Conservation (phyloP, 2,888 invertebrate genomes). For the Pseudococcus viburni region DNA sequence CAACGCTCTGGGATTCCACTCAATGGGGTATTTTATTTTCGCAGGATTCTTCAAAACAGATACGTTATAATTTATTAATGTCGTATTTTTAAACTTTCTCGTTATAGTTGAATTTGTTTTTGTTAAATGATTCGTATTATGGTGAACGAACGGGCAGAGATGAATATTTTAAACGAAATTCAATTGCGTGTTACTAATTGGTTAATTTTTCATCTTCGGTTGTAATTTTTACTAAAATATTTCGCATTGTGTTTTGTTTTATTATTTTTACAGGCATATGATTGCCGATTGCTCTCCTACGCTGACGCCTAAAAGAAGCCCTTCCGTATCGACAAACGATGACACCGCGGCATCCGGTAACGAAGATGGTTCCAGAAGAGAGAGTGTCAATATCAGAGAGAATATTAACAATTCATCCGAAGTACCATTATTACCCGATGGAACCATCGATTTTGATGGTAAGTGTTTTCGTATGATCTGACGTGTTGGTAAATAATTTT, state of each 20-base stretch:
- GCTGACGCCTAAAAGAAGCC: conserved; percentile 61
- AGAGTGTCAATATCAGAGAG: conserved; percentile 55
- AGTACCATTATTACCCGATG: conserved; percentile 74
- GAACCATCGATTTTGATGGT: conserved; percentile 87
- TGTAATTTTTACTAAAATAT: conserved; percentile 18
- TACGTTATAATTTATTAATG: background rate
- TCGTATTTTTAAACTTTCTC: conserved; percentile 25
- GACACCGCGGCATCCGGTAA: conserved; percentile 66
- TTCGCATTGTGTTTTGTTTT: background rate
- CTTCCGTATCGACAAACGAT: conserved; percentile 63
- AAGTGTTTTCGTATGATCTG: conserved; percentile 69
- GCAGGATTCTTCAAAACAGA: background rate
- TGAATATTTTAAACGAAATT: conserved; percentile 34
- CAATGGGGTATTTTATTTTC: background rate
- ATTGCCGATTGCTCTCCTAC: conserved; percentile 59
- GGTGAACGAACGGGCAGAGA: background rate
- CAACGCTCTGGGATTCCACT: background rate
- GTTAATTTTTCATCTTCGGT: background rate
- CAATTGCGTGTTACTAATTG: conserved; percentile 34
- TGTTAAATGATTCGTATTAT: conserved; percentile 16
- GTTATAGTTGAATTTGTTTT: conserved; percentile 19
- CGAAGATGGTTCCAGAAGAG: conserved; percentile 66
- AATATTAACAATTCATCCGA: conserved; percentile 35
- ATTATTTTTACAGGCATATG: conserved; percentile 56
- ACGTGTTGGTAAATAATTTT: background rate